These are phyloP conservation scores for Tetragonisca angustula DNA, from an alignment of 2,888 invertebrate species.

Conservation along the genomic window DNA sequence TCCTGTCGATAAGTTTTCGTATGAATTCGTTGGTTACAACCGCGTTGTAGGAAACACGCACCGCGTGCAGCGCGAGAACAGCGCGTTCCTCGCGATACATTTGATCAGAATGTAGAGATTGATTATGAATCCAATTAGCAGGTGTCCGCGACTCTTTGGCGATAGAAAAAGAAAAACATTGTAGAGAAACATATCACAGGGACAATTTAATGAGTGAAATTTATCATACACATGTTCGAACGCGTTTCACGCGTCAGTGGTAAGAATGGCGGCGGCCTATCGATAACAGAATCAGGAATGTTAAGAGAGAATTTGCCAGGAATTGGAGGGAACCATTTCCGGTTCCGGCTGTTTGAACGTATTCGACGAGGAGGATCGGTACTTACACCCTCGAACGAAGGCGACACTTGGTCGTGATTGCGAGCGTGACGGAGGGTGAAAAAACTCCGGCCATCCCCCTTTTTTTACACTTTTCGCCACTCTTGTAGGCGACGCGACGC, in stretches of 20 bases:
- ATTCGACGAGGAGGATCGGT: conserved; percentile 62
- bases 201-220: too few species aligned
- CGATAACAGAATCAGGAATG: conserved; percentile 33
- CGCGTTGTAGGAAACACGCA: conserved; percentile 12
- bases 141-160: too few species aligned
- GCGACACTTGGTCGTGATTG: conserved; percentile 71
- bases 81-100: too few species aligned
- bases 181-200: too few species aligned
- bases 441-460: conserved; percentile 57
- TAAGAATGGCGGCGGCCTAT: neutral
- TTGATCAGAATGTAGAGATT: too few species aligned
- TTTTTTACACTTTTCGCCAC: conserved; percentile 59
- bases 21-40: conserved; percentile 42
- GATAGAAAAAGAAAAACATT: too few species aligned
- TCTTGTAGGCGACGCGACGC: conserved; percentile 31
- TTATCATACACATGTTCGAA: neutral
- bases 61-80: neutral
- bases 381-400: conserved; percentile 65
- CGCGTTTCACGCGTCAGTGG: neutral
- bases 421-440: conserved; percentile 70
- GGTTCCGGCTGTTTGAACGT: conserved; percentile 71
- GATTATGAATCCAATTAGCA: too few species aligned
- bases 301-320: conserved; percentile 48
- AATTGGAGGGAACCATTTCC: conserved; percentile 68
- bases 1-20: conserved; percentile 34